A percentile compares a stretch with the other conserved stretches of the same genome.
phyloP scores from a whole-genome alignment of 2,888 invertebrate genomes.

The Rhagium mordax region DNA sequence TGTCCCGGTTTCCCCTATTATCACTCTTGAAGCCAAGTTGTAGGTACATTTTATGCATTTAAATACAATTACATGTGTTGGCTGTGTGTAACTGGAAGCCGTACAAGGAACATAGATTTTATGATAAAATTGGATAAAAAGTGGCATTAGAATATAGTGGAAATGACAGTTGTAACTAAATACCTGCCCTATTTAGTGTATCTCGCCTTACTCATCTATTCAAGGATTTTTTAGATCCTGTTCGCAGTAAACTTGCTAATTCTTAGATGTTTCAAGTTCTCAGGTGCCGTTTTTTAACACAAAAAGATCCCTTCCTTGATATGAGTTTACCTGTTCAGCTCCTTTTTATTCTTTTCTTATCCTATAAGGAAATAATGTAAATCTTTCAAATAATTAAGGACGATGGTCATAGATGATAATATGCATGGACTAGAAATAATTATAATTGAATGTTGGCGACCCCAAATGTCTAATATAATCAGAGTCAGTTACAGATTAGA shows the following conservation, averaged over 20 bases:
- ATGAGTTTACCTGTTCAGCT: conserved; percentile 1
- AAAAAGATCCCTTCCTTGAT: conserved; percentile 6
- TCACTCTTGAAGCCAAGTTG: not conserved
- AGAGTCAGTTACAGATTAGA: no score
- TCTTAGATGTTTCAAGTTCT: conserved; percentile 8
- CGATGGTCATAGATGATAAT: not conserved
- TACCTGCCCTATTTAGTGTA: conserved; percentile 34
- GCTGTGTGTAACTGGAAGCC: conserved; percentile 26
- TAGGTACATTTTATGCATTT: conserved; percentile 25
- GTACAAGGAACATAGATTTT: conserved; percentile 35
- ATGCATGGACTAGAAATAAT: not conserved
- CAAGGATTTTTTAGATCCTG: not conserved
- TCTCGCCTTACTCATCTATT: conserved; percentile 29
- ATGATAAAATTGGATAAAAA: conserved; percentile 43
- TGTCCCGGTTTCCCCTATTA: not conserved
- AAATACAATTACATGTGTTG: conserved; percentile 34
- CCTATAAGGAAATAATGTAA: not conserved
- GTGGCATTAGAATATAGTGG: conserved; percentile 47
- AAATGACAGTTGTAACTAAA: conserved; percentile 40
- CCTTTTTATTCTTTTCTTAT: not conserved
- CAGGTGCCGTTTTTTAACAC: conserved; percentile 4
- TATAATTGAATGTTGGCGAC: not conserved
- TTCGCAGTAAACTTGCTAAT: conserved; percentile 23
- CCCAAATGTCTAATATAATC: not conserved
- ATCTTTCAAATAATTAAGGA: not conserved